These are phyloP conservation scores for Fragum fragum DNA, from an alignment of 2,888 invertebrate genomes.

Conservation along the genomic window DNA sequence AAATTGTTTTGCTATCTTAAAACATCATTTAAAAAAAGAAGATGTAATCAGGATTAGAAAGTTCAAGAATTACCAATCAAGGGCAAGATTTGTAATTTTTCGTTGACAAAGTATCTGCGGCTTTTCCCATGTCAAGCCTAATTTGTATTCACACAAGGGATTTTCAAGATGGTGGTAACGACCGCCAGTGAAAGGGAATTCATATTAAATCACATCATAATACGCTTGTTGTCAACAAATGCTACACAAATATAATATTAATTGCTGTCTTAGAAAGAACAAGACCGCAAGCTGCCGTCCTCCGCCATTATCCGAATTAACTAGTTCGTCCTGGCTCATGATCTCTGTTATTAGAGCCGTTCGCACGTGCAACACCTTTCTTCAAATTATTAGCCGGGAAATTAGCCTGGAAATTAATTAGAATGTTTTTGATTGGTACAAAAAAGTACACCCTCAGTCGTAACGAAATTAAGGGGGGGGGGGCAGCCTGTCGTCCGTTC, in stretches of 20 bases:
- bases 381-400: not conserved
- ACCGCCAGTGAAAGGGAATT: constrained; percentile 25
- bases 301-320: constrained; percentile 32
- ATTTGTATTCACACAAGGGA: constrained; percentile 19
- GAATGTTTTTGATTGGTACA: not conserved
- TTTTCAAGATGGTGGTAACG: constrained; percentile 21
- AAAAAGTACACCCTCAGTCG: not conserved
- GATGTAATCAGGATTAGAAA: no score
- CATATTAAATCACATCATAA: constrained; percentile 48
- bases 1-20: no score
- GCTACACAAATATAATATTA: constrained; percentile 59
- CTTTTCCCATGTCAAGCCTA: not conserved
- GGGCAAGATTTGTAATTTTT: no score
- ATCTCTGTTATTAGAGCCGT: constrained; percentile 29
- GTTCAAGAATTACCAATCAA: no score
- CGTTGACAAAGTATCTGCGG: not conserved
- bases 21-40: no score
- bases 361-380: constrained; percentile 5
- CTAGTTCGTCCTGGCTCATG: constrained; percentile 30
- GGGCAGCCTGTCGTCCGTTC: no score
- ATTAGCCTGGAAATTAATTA: constrained; percentile 1
- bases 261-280: constrained; percentile 43
- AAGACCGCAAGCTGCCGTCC: constrained; percentile 48
- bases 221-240: constrained; percentile 51
- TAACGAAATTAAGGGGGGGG: not conserved